A percentile compares a stretch with the other conserved stretches of the same genome.
These are phyloP conservation scores for Sebastes glaucus DNA, from an alignment of 2,797 vertebrate species.

Conservation along the genomic window DNA sequence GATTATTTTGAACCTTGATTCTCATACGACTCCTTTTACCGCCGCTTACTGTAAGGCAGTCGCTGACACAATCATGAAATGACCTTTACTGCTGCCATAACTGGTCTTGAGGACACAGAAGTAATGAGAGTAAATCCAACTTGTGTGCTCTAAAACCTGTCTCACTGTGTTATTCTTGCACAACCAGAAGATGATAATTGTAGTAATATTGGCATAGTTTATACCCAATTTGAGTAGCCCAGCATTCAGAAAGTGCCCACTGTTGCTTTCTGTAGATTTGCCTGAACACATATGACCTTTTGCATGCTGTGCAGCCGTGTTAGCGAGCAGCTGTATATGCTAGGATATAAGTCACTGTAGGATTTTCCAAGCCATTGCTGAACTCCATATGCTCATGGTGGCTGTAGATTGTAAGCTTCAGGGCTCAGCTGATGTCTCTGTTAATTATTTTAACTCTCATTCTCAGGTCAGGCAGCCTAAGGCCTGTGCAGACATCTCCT, in stretches of 20 bases:
- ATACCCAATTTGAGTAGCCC: background rate
- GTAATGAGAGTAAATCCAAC: constrained; percentile 1
- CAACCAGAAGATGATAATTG: background rate
- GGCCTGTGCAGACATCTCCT: constrained; percentile 16
- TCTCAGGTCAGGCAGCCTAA: constrained; percentile 45
- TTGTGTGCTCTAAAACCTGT: background rate
- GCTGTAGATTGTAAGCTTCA: constrained; percentile 12
- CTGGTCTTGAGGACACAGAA: background rate
- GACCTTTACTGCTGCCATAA: background rate
- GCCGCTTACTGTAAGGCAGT: background rate
- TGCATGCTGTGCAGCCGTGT: background rate
- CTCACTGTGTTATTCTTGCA: background rate
- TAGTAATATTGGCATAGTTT: background rate
- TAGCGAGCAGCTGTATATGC: background rate
- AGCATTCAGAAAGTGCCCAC: background rate
- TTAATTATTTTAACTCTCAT: constrained; percentile 52
- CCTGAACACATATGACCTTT: background rate
- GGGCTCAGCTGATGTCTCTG: constrained; percentile 29
- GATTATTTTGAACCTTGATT: background rate
- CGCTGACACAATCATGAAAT: background rate
- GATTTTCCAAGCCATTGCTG: background rate
- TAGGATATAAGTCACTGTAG: background rate
- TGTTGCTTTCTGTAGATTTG: constrained; percentile 5
- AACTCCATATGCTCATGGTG: background rate
- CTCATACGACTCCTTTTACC: background rate